Evolutionary conservation across 1,140 invertebrate species (phyloP).

Genomic region (Drosophila simulans): DNA sequence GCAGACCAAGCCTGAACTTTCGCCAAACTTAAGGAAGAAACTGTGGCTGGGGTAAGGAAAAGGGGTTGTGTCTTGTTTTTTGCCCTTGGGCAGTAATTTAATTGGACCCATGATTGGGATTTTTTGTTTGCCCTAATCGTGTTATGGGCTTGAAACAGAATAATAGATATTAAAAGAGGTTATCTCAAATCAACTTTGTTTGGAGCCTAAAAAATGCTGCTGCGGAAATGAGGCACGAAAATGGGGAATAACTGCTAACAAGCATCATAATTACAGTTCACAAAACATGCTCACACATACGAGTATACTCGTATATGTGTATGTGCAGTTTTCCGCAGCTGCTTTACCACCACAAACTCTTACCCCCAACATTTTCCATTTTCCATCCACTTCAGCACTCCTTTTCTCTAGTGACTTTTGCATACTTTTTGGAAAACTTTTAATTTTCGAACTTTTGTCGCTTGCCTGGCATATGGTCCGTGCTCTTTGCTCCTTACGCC

Average conservation of each 20-base stretch:
- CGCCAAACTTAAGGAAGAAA: conserved; percentile 53
- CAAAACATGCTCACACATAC: conserved; percentile 11
- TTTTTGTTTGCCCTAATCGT: not conserved
- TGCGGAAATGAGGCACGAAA: conserved; percentile 2
- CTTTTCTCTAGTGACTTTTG: conserved; percentile 18
- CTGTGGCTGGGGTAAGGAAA: not conserved
- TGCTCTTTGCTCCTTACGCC: not conserved
- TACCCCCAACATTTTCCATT: not conserved
- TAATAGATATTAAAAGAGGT: conserved; percentile 1
- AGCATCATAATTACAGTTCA: conserved; percentile 46
- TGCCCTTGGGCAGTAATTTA: conserved; percentile 19
- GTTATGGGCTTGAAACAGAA: not conserved
- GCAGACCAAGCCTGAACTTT: conserved; percentile 44
- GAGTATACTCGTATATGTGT: too few species aligned
- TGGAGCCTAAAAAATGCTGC: not conserved
- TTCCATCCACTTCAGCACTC: conserved; percentile 2
- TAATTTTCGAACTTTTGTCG: conserved; percentile 62
- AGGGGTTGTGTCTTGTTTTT: not conserved
- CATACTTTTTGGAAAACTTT: conserved; percentile 55
- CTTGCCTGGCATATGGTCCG: conserved; percentile 46
- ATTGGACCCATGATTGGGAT: conserved; percentile 15
- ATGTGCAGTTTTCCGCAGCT: conserved; percentile 2
- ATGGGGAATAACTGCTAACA: conserved; percentile 30
- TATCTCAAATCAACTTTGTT: not conserved
- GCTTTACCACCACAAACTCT: not conserved